These are phyloP conservation scores for Bruchidius siliquastri DNA, from an alignment of 2,888 invertebrate species.

Conservation along the genomic window DNA sequence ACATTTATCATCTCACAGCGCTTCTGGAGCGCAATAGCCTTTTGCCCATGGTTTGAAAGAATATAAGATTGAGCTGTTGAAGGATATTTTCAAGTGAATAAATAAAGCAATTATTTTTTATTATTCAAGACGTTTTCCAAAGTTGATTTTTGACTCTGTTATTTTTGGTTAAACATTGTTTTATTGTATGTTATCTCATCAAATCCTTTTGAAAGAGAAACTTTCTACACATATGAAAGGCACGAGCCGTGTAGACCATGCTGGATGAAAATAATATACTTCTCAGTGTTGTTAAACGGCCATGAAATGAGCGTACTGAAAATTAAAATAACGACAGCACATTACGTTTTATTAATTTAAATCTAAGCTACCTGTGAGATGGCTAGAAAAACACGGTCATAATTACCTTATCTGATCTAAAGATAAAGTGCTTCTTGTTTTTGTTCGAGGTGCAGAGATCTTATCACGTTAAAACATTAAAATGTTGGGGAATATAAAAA, in stretches of 20 bases:
- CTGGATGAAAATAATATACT: background rate
- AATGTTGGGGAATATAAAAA: too few relatives aligned
- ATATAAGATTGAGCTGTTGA: too few relatives aligned
- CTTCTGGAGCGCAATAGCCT: too few relatives aligned
- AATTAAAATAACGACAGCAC: background rate
- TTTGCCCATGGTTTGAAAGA: too few relatives aligned
- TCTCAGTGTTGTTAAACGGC: background rate
- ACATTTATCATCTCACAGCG: too few relatives aligned
- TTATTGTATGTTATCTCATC: background rate
- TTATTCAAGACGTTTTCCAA: too few relatives aligned
- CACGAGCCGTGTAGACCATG: background rate
- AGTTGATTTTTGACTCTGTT: too few relatives aligned
- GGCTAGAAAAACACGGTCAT: background rate
- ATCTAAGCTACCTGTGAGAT: background rate
- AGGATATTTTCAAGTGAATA: too few relatives aligned
- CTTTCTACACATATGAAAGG: background rate
- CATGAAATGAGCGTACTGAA: background rate
- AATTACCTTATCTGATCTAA: background rate
- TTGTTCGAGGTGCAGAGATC: too few relatives aligned
- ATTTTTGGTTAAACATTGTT: too few relatives aligned
- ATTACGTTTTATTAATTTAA: background rate
- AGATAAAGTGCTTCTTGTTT: background rate
- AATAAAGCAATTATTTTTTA: too few relatives aligned
- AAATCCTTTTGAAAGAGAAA: background rate
- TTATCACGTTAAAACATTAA: too few relatives aligned